Percentiles rank a stretch among this genome's conserved stretches.
These are phyloP conservation scores for Parnassius smintheus DNA, from an alignment of 2,888 invertebrate genomes.

Conservation along the genomic window DNA sequence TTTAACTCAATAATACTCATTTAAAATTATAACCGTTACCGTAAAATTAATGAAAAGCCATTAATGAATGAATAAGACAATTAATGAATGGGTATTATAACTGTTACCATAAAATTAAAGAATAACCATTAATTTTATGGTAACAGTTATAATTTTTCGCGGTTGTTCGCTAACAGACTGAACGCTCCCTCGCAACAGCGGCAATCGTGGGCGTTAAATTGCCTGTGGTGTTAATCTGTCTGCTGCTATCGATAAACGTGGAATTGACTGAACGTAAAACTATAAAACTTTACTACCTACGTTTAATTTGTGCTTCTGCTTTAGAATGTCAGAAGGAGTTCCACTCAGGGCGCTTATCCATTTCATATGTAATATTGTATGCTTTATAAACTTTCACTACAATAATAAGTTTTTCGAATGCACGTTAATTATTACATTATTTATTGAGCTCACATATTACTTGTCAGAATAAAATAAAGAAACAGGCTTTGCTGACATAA, in stretches of 20 bases:
- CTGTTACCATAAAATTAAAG: too few relatives aligned
- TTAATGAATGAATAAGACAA: too few relatives aligned
- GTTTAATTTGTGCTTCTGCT: neutral
- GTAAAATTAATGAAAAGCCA: too few relatives aligned
- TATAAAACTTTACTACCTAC: conserved; percentile 8
- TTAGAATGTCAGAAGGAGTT: conserved; percentile 33
- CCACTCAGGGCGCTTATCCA: conserved; percentile 48
- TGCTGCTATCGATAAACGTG: conserved; percentile 35
- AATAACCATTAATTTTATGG: too few relatives aligned
- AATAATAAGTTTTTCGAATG: conserved; percentile 51
- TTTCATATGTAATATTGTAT: conserved; percentile 42
- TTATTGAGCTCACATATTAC: conserved; percentile 22
- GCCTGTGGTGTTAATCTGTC: conserved; percentile 70
- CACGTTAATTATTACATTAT: conserved; percentile 49
- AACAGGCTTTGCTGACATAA: conserved; percentile 37
- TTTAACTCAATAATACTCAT: too few relatives aligned
- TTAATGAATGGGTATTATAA: too few relatives aligned
- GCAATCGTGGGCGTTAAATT: conserved; percentile 28
- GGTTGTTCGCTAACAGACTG: neutral
- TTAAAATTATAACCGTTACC: too few relatives aligned
- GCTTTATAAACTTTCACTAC: conserved; percentile 66
- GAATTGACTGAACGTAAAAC: conserved; percentile 13
- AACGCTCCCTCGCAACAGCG: neutral
- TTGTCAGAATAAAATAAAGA: conserved; percentile 32
- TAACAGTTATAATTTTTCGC: conserved; percentile 6